Evolutionary conservation across 2,113 vertebrate species (phyloP).

Genomic region (Microtus oregoni): DNA sequence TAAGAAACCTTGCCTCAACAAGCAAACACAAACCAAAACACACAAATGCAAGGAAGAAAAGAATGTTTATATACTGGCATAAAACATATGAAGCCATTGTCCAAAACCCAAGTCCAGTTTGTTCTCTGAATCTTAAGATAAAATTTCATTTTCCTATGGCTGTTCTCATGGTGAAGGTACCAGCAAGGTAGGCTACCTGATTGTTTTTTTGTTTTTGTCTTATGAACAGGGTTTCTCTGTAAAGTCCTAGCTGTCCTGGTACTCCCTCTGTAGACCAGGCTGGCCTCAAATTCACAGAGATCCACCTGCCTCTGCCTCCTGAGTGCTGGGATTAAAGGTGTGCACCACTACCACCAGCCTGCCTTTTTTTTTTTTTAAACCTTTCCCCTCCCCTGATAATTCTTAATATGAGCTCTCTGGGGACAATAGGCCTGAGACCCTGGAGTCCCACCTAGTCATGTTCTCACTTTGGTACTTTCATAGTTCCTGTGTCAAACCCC

Average conservation of each 20-base stretch:
- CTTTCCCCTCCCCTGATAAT: neutral
- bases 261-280: neutral
- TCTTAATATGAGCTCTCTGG: neutral
- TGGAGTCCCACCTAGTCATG: neutral
- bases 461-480: neutral
- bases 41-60: neutral
- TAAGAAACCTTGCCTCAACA: neutral
- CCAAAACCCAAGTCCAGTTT: neutral
- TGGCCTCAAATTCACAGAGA: neutral
- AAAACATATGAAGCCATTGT: neutral
- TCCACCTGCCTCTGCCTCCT: neutral
- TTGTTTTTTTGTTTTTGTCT: neutral
- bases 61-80: slow-evolving; percentile 7
- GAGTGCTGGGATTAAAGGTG: neutral
- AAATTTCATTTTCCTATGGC: slow-evolving; percentile 35
- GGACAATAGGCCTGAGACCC: neutral
- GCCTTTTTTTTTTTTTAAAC: too few species aligned
- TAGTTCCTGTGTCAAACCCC: neutral
- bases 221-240: neutral
- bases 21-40: neutral
- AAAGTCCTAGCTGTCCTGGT: neutral
- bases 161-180: neutral
- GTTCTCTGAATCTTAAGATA: neutral
- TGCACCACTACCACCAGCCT: neutral
- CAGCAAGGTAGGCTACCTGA: neutral